phyloP scores from a whole-genome alignment of 2,888 invertebrate species.

The Arge pagana region DNA sequence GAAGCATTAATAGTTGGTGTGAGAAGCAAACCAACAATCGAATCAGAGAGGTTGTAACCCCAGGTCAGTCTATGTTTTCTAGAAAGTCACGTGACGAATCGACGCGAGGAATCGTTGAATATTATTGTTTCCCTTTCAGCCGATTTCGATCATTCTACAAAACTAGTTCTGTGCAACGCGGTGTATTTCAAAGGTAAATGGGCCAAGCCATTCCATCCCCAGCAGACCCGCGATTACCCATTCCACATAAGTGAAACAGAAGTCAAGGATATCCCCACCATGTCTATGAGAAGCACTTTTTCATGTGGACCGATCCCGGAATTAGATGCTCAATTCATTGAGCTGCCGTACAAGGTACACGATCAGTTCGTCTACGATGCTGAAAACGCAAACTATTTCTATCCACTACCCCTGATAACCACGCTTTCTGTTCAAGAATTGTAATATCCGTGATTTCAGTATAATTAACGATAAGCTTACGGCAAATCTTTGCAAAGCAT shows the following conservation, averaged over 20 bases:
- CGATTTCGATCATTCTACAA: constrained; percentile 63
- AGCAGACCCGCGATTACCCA: constrained; percentile 63
- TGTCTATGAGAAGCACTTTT: constrained; percentile 66
- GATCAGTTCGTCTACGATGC: no score
- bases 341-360: constrained; percentile 69
- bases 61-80: constrained; percentile 47
- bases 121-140: constrained; percentile 54
- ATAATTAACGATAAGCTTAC: no score
- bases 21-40: constrained; percentile 78
- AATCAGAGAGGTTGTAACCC: constrained; percentile 75
- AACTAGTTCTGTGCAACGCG: constrained; percentile 79
- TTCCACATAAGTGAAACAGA: constrained; percentile 67
- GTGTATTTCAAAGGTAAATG: constrained; percentile 86
- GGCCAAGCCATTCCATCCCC: constrained; percentile 68
- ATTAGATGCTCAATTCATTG: constrained; percentile 68
- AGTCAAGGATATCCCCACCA: constrained; percentile 71
- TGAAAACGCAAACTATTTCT: no score
- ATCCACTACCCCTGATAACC: no score
- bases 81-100: no score
- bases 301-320: constrained; percentile 60
- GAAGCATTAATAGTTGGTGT: constrained; percentile 80
- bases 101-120: no score
- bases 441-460: no score
- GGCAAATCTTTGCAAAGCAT: no score
- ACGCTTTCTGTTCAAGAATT: no score